Percentiles rank a stretch among this genome's conserved stretches.
phyloP scores from a whole-genome alignment of 2,888 invertebrate species.

The Monoplex corrugatus region DNA sequence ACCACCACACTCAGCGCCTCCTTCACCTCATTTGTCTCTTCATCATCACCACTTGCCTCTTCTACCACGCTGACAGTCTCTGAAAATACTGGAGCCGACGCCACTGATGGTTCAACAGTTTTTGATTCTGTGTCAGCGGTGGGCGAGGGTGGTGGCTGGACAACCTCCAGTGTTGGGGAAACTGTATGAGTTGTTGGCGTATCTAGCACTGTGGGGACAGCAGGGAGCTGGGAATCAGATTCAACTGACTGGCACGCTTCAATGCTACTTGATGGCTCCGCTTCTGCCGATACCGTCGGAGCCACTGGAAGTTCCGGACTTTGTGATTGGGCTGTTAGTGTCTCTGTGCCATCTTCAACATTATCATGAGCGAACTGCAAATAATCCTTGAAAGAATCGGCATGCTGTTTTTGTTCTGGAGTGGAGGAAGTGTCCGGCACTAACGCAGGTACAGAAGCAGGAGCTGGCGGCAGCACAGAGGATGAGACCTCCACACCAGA shows the following conservation, averaged over 20 bases:
- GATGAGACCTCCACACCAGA: neutral
- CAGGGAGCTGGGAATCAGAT: neutral
- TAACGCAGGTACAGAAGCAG: neutral
- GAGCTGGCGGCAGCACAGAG: neutral
- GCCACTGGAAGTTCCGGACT: neutral
- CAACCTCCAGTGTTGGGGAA: neutral
- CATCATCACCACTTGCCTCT: neutral
- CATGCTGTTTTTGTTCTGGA: neutral
- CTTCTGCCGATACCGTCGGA: neutral
- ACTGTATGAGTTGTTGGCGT: neutral
- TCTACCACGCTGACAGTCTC: neutral
- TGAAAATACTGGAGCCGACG: too few species aligned
- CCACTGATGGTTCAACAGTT: too few species aligned
- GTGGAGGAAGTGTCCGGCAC: neutral
- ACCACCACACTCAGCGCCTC: slow-evolving; percentile 7
- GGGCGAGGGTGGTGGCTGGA: neutral
- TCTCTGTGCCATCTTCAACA: neutral
- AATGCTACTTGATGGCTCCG: neutral
- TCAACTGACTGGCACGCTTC: neutral
- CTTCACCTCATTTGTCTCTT: neutral
- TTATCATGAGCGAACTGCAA: neutral
- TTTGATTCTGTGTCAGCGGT: neutral
- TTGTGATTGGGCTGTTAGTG: neutral
- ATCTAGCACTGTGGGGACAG: neutral
- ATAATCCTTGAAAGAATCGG: neutral